A percentile compares a stretch with the other conserved stretches of the same genome.
Evolutionary conservation across 1,140 invertebrate species (phyloP).

Genomic region (Polypedilum pembai): DNA sequence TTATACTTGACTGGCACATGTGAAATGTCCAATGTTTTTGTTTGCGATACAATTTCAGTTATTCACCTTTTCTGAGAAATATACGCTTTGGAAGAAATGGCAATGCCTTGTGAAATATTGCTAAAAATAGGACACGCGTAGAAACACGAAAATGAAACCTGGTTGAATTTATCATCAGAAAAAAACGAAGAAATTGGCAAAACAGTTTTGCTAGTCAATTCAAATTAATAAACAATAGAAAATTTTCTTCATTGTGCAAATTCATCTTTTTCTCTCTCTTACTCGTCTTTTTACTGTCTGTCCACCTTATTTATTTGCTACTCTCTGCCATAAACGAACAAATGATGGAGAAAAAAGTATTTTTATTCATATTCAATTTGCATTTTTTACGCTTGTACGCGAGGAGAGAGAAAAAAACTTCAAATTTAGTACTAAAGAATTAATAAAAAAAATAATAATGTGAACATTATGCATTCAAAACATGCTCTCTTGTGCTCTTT

Average conservation of each 20-base stretch:
- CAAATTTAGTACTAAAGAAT: background rate
- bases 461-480: constrained; percentile 24
- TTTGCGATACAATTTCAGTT: constrained; percentile 1
- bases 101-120: background rate
- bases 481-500: background rate
- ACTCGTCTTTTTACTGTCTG: background rate
- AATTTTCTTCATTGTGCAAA: background rate
- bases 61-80: constrained; percentile 8
- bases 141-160: background rate
- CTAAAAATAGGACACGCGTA: background rate
- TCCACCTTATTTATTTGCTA: constrained; percentile 7
- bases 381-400: background rate
- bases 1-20: background rate
- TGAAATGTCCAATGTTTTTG: background rate
- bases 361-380: constrained; percentile 17
- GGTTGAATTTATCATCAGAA: background rate
- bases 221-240: constrained; percentile 19
- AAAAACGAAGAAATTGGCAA: background rate
- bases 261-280: background rate
- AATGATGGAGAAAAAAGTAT: constrained; percentile 18
- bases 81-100: background rate
- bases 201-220: background rate
- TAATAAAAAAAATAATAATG: constrained; percentile 2
- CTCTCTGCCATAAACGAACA: constrained; percentile 14
- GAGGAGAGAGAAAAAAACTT: background rate